Evolutionary conservation across 2,113 vertebrate species (phyloP).

Genomic region (Gasterosteus aculeatus): DNA sequence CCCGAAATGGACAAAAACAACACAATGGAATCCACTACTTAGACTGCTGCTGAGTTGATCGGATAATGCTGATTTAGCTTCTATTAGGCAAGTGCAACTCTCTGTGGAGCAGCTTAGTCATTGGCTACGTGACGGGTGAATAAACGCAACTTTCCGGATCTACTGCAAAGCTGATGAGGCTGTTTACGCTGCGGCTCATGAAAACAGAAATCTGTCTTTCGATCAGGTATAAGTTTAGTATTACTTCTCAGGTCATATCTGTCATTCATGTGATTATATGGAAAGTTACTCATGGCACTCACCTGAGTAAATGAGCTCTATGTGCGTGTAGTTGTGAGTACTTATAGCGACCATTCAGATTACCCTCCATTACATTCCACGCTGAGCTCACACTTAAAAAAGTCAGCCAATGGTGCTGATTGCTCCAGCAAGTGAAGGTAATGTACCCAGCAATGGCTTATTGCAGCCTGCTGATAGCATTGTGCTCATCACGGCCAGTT

Average conservation of each 20-base stretch:
- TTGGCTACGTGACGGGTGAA: neutral
- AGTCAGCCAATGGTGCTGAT: conserved; percentile 52
- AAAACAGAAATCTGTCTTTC: neutral
- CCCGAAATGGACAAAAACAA: conserved; percentile 45
- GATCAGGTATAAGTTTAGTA: neutral
- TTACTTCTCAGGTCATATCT: neutral
- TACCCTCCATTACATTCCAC: conserved; percentile 44
- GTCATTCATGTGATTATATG: neutral
- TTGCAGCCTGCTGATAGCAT: conserved; percentile 62
- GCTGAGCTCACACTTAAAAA: conserved; percentile 48
- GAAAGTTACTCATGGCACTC: conserved; percentile 1
- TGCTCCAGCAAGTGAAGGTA: conserved; percentile 61
- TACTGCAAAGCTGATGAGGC: neutral
- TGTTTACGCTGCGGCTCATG: neutral
- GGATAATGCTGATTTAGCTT: conserved; percentile 60
- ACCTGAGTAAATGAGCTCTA: neutral
- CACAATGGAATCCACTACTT: conserved; percentile 61
- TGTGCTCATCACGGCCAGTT: conserved; percentile 61
- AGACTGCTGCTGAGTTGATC: conserved; percentile 36
- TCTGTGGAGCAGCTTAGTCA: conserved; percentile 37
- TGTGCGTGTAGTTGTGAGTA: conserved; percentile 20
- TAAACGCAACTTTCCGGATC: neutral
- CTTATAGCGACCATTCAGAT: conserved; percentile 21
- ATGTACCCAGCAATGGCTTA: conserved; percentile 57
- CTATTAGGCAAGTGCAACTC: conserved; percentile 39